These are phyloP conservation scores for Cossypha heuglini DNA, from an alignment of 2,797 vertebrate genomes.

Conservation along the genomic window DNA sequence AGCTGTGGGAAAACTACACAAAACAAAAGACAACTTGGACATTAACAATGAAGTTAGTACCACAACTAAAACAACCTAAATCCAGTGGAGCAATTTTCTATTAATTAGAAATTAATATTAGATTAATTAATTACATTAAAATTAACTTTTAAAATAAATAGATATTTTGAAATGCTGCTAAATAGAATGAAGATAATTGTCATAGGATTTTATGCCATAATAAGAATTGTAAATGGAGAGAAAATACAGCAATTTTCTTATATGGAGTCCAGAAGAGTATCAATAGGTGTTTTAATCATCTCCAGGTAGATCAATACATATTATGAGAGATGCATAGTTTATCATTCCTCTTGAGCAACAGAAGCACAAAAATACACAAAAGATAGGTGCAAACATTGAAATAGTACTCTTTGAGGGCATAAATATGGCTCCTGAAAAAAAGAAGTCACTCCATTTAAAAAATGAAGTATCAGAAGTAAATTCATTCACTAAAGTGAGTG, in stretches of 20 bases:
- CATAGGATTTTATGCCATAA: background rate
- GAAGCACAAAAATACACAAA: conserved; percentile 24
- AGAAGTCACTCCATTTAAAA: background rate
- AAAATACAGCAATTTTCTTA: conserved; percentile 9
- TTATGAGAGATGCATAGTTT: conserved; percentile 11
- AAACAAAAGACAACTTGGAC: background rate
- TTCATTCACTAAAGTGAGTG: background rate
- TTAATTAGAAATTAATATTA: background rate
- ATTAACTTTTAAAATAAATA: conserved; percentile 25
- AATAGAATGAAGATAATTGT: conserved; percentile 25
- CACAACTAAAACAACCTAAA: background rate
- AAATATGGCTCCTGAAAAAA: background rate
- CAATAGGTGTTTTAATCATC: conserved; percentile 40
- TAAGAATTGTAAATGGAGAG: conserved; percentile 34
- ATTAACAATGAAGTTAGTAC: background rate
- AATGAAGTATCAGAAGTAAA: background rate
- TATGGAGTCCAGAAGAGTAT: background rate
- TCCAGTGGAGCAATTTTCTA: background rate
- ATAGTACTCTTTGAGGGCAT: background rate
- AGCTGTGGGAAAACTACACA: background rate
- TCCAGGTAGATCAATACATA: conserved; percentile 45
- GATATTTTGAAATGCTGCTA: background rate
- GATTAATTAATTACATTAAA: too few relatives aligned
- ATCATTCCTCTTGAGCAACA: conserved; percentile 42
- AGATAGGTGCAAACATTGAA: background rate